Evolutionary conservation across 2,113 vertebrate species (phyloP), one percentile per base, ranked within the genome.

Genomic region (Oryzias woworae): DNA sequence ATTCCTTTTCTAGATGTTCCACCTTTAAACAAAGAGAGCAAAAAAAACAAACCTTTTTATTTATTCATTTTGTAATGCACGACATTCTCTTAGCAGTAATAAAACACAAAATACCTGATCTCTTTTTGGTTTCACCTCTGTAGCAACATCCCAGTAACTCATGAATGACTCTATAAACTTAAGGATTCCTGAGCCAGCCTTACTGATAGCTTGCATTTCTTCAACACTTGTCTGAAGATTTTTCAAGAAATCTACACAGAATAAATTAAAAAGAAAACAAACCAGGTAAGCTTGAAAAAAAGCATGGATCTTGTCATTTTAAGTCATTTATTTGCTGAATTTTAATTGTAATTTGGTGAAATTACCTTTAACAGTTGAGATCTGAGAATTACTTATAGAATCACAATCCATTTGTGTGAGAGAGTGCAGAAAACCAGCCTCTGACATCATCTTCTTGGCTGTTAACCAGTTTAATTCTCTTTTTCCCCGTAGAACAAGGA

Each of bases 371-470:
- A 98, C 92, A 0, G 93, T 93, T 71, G 92, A 95, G 41, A 98
- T 93, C 66, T 96, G 94, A 66, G 79, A 69, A 57, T 90, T 78
- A 3, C 60, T 77, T 70, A 98, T 94, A 1, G 87, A 71, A 66
- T 97, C 95, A 31, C 96, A 97, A 52, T 98, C 94, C 0, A 98
- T 93, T 1, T 97, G 95, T 95, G 96, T 92, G 36, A 99, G 90
- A 0, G 92, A 93, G 1, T 91, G 85, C 77, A 98, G 89, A 89
- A 99, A 99, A 75, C 94, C 96, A 0, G 94, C 86, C 84, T 99
- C 97, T 0, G 97, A 96, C 95, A 99, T 98, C 97, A 98, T 98
- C 18, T 92, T 94, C 62, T 94, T 99, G 75, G 97, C 97, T 0
- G 92, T 84, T 67, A 94, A 95, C 97, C 97, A 99, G 84, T 73